These are phyloP conservation scores for Euproctis similis DNA, from an alignment of 2,888 invertebrate genomes.

Conservation along the genomic window DNA sequence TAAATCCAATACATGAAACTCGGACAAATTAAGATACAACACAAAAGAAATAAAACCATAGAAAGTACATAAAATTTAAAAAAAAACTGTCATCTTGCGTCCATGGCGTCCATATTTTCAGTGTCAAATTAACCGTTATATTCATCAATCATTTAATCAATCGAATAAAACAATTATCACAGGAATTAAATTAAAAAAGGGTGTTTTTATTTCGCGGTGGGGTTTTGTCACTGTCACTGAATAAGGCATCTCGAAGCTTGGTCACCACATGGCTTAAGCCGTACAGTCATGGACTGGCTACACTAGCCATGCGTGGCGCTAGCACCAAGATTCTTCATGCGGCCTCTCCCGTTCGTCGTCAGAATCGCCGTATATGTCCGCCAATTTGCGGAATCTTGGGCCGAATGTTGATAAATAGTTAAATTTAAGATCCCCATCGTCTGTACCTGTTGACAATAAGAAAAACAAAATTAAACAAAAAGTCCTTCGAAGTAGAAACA, in stretches of 20 bases:
- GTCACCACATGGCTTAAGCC: constrained; percentile 20
- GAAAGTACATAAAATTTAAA: constrained; percentile 4
- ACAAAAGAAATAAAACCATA: neutral
- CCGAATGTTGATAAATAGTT: constrained; percentile 96
- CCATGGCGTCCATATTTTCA: constrained; percentile 5
- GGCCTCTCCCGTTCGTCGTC: constrained; percentile 89
- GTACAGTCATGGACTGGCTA: constrained; percentile 41
- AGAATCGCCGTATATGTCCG: constrained; percentile 96
- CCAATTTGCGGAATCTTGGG: constrained; percentile 94
- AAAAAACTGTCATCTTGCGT: constrained; percentile 4
- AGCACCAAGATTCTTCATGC: constrained; percentile 91
- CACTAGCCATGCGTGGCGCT: constrained; percentile 69
- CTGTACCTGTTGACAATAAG: constrained; percentile 80
- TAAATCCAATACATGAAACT: too few species aligned
- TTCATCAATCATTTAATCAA: constrained; percentile 13
- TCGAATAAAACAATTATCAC: constrained; percentile 30
- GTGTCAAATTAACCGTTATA: constrained; percentile 7
- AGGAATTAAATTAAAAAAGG: constrained; percentile 19
- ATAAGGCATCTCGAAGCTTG: constrained; percentile 50
- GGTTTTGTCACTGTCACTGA: constrained; percentile 21
- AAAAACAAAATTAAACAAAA: too few species aligned
- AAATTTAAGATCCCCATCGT: constrained; percentile 94
- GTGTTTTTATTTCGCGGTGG: constrained; percentile 32
- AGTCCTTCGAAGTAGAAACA: too few species aligned
- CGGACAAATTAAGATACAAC: neutral